phyloP scores from a whole-genome alignment of 2,113 vertebrate genomes.

The Lepidothrix coronata region DNA sequence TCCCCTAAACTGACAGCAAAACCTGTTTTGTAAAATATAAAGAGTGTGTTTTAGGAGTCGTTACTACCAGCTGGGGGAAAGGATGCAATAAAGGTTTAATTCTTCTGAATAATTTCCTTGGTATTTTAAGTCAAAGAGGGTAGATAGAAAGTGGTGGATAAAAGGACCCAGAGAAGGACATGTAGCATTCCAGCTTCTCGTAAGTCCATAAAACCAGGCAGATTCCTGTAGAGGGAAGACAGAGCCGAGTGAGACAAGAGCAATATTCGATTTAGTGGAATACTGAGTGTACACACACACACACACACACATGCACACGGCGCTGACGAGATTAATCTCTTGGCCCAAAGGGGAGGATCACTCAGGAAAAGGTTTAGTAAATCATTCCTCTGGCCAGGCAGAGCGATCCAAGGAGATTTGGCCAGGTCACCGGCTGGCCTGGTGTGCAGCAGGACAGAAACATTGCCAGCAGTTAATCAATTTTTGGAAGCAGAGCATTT shows the following conservation, averaged over 20 bases:
- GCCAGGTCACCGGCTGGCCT: neutral
- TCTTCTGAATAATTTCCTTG: slow-evolving; percentile 7
- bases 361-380: slow-evolving; percentile 37
- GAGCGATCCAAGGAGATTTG: slow-evolving; percentile 13
- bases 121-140: neutral
- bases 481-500: slow-evolving; percentile 48
- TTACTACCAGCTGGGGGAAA: neutral
- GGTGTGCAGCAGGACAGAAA: neutral
- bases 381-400: slow-evolving; percentile 52
- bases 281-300: neutral
- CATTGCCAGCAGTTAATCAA: slow-evolving; percentile 23
- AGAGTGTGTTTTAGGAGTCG: neutral
- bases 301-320: neutral
- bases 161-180: neutral
- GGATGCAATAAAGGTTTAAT: neutral
- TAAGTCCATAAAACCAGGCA: neutral
- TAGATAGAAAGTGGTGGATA: neutral
- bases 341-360: neutral
- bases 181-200: neutral
- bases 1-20: neutral
- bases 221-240: neutral
- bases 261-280: neutral
- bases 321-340: slow-evolving; percentile 23
- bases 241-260: neutral
- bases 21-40: neutral